Evolutionary conservation across 2,888 invertebrate genomes (phyloP).

Genomic region (Calameuta filiformis): DNA sequence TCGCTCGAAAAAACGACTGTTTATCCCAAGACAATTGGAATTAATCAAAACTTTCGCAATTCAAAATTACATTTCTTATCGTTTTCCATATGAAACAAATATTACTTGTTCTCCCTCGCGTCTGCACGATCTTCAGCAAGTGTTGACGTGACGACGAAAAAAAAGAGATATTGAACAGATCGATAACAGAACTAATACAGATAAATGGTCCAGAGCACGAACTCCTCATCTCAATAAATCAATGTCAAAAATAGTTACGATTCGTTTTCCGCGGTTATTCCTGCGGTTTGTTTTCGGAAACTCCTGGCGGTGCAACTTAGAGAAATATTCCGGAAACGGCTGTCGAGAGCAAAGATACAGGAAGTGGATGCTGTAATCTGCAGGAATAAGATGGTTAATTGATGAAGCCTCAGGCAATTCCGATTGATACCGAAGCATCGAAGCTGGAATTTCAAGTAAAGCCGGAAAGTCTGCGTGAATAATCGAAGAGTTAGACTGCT

Average conservation of each 20-base stretch:
- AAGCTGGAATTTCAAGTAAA: neutral
- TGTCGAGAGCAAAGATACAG: neutral
- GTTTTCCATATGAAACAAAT: neutral
- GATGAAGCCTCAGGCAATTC: neutral
- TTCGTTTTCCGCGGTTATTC: neutral
- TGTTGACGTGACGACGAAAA: too few relatives aligned
- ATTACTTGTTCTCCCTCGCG: neutral
- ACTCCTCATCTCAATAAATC: neutral
- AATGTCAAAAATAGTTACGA: neutral
- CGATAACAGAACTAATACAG: neutral
- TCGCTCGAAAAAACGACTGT: neutral
- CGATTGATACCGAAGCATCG: neutral
- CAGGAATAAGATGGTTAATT: neutral
- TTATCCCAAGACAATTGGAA: neutral
- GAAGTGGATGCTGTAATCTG: neutral
- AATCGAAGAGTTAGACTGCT: slow-evolving; percentile 13
- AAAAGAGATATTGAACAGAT: neutral
- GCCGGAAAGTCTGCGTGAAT: neutral
- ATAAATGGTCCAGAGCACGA: neutral
- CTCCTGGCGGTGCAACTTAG: neutral
- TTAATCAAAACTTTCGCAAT: neutral
- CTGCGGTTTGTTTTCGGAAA: neutral
- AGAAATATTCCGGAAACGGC: neutral
- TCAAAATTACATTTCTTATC: neutral
- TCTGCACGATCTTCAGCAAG: too few relatives aligned